phyloP scores from a whole-genome alignment of 2,888 invertebrate genomes.

The Drosophila limbata region DNA sequence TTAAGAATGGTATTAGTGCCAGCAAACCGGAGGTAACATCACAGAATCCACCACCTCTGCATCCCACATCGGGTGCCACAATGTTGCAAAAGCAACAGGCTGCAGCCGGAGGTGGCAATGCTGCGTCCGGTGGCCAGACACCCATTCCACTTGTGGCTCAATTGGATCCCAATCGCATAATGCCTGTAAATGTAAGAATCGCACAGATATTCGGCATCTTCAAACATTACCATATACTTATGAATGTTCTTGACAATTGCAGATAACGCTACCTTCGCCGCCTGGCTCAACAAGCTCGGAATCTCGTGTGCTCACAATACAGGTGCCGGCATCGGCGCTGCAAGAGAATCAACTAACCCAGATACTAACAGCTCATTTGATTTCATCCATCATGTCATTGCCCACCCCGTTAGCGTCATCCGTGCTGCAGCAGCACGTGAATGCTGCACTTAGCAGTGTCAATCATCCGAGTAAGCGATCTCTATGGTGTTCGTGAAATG shows the following conservation, averaged over 20 bases:
- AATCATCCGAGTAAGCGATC: constrained; percentile 84
- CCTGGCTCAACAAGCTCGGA: constrained; percentile 90
- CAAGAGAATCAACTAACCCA: constrained; percentile 89
- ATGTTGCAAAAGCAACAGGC: constrained; percentile 78
- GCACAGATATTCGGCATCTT: not conserved
- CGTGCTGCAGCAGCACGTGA: constrained; percentile 95
- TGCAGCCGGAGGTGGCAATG: constrained; percentile 35
- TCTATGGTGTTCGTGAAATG: not conserved
- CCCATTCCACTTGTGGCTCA: constrained; percentile 85
- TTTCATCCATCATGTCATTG: constrained; percentile 95
- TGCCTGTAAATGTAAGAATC: constrained; percentile 86
- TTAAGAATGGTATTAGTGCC: constrained; percentile 70
- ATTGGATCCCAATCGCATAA: constrained; percentile 86
- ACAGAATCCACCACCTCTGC: constrained; percentile 81
- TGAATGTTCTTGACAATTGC: constrained; percentile 67
- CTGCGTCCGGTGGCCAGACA: constrained; percentile 61
- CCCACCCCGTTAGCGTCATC: constrained; percentile 93
- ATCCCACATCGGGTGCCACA: constrained; percentile 72
- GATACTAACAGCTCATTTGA: constrained; percentile 94
- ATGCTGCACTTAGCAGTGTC: constrained; percentile 89
- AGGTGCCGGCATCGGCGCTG: constrained; percentile 94
- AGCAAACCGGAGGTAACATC: constrained; percentile 78
- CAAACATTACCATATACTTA: not conserved
- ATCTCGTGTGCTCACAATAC: constrained; percentile 92
- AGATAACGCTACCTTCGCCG: constrained; percentile 92